phyloP scores from a whole-genome alignment of 2,888 invertebrate species.

The Linnaemya tessellans region DNA sequence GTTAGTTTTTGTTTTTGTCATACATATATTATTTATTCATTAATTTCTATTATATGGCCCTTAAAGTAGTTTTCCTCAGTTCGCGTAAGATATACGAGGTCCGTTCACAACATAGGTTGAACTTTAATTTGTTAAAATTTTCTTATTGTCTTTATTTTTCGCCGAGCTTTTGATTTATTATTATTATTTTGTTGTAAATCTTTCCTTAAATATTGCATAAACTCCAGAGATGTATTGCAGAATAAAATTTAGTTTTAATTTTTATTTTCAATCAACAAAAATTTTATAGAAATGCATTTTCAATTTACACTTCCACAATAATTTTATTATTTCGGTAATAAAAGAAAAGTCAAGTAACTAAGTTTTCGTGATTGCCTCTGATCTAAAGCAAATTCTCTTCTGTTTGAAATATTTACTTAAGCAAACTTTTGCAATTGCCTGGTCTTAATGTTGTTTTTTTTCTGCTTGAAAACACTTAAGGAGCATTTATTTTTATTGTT shows the following conservation, averaged over 20 bases:
- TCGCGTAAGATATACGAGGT: no score
- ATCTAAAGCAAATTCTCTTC: background rate
- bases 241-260: background rate
- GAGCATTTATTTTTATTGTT: slow-evolving; percentile 10
- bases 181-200: no score
- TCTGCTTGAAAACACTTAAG: background rate
- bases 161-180: no score
- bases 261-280: slow-evolving; percentile 1
- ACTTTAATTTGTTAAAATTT: no score
- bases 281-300: slow-evolving; percentile 12
- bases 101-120: no score
- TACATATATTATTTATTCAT: no score
- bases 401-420: slow-evolving; percentile 26
- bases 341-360: background rate
- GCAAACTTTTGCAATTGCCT: slow-evolving; percentile 51
- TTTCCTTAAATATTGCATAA: no score
- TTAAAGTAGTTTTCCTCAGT: no score
- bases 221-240: no score
- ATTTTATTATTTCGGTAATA: background rate
- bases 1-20: no score
- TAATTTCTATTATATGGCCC: no score
- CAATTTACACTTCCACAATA: slow-evolving; percentile 1
- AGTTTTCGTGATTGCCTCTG: background rate
- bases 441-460: background rate
- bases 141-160: no score